These are phyloP conservation scores for Lordiphosa stackelbergi DNA, from an alignment of 1,140 invertebrate species.

Conservation along the genomic window DNA sequence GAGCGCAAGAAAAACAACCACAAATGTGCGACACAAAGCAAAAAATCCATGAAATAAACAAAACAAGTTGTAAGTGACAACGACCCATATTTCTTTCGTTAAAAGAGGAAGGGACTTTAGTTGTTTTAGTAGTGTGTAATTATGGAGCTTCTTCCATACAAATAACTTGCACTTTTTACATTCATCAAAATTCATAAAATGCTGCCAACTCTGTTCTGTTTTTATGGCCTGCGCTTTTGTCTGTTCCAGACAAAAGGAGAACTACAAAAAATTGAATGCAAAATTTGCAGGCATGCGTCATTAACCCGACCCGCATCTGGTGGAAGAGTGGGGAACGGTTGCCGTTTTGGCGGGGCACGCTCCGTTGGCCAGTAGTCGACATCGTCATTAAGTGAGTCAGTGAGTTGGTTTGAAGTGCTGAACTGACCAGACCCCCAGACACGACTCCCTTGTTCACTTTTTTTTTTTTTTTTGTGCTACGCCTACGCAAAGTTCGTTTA, in stretches of 20 bases:
- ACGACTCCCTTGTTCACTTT: not conserved
- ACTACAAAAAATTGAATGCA: conserved; percentile 48
- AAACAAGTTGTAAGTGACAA: too few species aligned
- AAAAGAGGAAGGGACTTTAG: too few species aligned
- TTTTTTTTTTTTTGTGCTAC: conserved; percentile 14
- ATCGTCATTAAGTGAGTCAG: conserved; percentile 46
- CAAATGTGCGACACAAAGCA: too few species aligned
- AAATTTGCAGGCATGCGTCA: conserved; percentile 49
- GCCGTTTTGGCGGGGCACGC: conserved; percentile 33
- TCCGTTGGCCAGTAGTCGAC: conserved; percentile 24
- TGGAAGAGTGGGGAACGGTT: conserved; percentile 1
- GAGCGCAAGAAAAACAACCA: too few species aligned
- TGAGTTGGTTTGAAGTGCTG: conserved; percentile 19
- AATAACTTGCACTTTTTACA: too few species aligned
- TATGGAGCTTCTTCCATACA: too few species aligned
- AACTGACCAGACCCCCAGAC: conserved; percentile 27
- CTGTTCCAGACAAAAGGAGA: not conserved
- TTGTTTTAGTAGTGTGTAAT: too few species aligned
- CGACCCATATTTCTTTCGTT: too few species aligned
- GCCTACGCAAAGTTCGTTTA: conserved; percentile 45
- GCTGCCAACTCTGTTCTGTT: too few species aligned
- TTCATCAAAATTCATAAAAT: too few species aligned
- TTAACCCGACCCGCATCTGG: conserved; percentile 19
- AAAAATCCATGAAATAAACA: too few species aligned
- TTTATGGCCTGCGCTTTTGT: too few species aligned